phyloP scores from a whole-genome alignment of 2,113 vertebrate genomes.

The Emberiza fucata region DNA sequence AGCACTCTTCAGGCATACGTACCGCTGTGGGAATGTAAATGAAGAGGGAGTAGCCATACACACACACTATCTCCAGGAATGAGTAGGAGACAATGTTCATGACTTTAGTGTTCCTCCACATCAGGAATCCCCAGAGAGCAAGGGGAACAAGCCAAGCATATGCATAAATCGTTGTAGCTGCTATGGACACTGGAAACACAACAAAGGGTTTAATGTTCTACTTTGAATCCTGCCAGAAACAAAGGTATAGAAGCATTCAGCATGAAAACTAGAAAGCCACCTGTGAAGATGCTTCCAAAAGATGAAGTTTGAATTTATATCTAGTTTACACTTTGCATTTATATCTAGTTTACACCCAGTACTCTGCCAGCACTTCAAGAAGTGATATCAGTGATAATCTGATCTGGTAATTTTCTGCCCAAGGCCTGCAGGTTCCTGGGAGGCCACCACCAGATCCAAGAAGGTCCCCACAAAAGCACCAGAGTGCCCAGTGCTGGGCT shows the following conservation, averaged over 20 bases:
- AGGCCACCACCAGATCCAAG: not conserved
- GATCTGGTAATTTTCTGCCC: not conserved
- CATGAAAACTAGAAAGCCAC: not conserved
- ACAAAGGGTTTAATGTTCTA: not conserved
- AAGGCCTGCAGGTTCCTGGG: not conserved
- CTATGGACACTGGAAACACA: conserved; percentile 86
- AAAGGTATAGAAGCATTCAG: not conserved
- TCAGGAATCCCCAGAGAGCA: conserved; percentile 89
- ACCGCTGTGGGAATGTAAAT: conserved; percentile 95
- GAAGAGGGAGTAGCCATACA: conserved; percentile 94
- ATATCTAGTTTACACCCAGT: not conserved
- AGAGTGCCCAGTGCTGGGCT: not conserved
- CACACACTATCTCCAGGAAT: conserved; percentile 94
- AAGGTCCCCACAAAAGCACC: not conserved
- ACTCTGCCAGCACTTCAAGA: not conserved
- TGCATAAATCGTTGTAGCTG: conserved; percentile 89
- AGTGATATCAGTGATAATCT: not conserved
- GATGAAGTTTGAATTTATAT: not conserved
- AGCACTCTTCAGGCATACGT: conserved; percentile 19
- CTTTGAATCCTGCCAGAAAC: not conserved
- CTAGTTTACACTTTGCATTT: not conserved
- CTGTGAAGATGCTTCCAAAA: not conserved
- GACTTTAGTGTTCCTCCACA: conserved; percentile 92
- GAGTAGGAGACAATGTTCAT: conserved; percentile 92
- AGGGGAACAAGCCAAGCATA: conserved; percentile 95